phyloP scores from a whole-genome alignment of 1,140 invertebrate genomes.

The Neomicropteryx cornuta region DNA sequence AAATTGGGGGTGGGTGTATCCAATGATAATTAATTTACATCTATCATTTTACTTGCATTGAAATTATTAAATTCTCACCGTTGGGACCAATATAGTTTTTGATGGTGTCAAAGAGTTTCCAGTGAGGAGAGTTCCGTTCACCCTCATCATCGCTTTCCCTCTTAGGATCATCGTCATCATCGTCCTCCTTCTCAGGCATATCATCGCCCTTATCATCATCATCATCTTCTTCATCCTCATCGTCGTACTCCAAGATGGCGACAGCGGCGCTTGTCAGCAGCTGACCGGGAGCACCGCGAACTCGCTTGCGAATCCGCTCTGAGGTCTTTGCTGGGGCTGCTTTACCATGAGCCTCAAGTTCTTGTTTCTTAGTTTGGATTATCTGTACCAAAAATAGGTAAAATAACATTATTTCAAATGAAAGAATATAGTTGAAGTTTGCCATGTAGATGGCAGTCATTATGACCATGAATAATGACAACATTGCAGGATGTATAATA shows the following conservation, averaged over 20 bases:
- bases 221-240: conserved; percentile 23
- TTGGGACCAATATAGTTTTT: conserved; percentile 55
- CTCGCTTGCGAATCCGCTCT: conserved; percentile 44
- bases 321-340: conserved; percentile 37
- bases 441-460: too few relatives aligned
- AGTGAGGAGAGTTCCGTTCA: conserved; percentile 61
- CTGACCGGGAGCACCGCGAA: conserved; percentile 23
- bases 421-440: too few relatives aligned
- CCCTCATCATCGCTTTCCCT: conserved; percentile 50
- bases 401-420: conserved; percentile 1
- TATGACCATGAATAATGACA: too few relatives aligned
- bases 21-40: too few relatives aligned
- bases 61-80: conserved; percentile 42
- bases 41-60: too few relatives aligned
- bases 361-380: conserved; percentile 49
- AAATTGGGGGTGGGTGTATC: too few relatives aligned
- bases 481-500: too few relatives aligned
- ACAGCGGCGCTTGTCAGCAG: conserved; percentile 28
- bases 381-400: conserved; percentile 26
- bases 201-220: conserved; percentile 29
- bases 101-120: conserved; percentile 70
- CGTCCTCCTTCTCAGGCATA: conserved; percentile 24
- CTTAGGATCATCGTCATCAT: conserved; percentile 50
- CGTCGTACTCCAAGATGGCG: conserved; percentile 29
- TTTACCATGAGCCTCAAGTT: conserved; percentile 50